Conservation (phyloP, 2,797 vertebrate species). For the Molossus molossus region DNA sequence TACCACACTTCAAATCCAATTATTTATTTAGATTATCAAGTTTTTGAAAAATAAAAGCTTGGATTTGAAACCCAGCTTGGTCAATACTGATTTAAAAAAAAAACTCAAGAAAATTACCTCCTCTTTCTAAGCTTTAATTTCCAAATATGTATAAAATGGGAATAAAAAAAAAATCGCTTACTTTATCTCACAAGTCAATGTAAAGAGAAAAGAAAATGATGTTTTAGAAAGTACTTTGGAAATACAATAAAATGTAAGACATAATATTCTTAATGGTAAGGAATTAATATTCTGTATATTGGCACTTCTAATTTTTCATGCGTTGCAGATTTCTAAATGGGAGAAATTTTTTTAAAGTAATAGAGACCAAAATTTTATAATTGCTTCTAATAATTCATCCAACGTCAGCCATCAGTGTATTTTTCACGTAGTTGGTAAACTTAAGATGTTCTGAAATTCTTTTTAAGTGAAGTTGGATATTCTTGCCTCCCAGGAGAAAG, state of each 20-base stretch:
- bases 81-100: not conserved
- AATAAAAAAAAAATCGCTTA: constrained; percentile 27
- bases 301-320: not conserved
- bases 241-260: not conserved
- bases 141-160: not conserved
- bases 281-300: not conserved
- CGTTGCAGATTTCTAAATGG: not conserved
- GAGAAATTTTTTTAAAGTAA: not conserved
- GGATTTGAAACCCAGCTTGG: not conserved
- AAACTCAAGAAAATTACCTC: not conserved
- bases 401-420: too few species aligned
- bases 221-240: not conserved
- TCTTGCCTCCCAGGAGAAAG: not conserved
- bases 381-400: not conserved
- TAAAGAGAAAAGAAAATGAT: not conserved
- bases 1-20: not conserved
- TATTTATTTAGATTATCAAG: not conserved
- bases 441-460: not conserved
- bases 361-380: not conserved
- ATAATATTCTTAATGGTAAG: not conserved
- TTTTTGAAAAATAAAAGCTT: constrained; percentile 35
- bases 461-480: not conserved
- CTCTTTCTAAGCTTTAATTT: not conserved
- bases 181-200: not conserved
- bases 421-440: not conserved